Evolutionary conservation across 2,888 invertebrate species (phyloP).

Genomic region (Chymomyza fuscimana): DNA sequence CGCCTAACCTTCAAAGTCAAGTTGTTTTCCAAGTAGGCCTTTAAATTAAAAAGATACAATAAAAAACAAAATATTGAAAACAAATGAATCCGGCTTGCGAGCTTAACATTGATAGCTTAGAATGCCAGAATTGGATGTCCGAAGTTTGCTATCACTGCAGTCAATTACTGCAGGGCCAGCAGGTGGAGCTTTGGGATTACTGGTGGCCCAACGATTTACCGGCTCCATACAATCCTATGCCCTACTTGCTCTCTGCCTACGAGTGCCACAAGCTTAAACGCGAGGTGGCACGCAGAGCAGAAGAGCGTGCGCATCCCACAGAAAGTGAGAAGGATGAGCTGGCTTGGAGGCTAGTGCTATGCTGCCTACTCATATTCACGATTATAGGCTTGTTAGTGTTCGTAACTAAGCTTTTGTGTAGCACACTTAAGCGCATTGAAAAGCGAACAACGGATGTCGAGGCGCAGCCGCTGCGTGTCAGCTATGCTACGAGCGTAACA

Average conservation of each 20-base stretch:
- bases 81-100: constrained; percentile 54
- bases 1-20: constrained; percentile 15
- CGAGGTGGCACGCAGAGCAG: constrained; percentile 24
- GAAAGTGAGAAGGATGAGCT: not conserved
- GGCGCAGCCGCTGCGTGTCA: not conserved
- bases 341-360: constrained; percentile 20
- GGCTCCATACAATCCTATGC: constrained; percentile 18
- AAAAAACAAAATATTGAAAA: not conserved
- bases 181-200: constrained; percentile 44
- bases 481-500: not conserved
- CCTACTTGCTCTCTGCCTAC: constrained; percentile 36
- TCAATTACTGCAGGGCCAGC: constrained; percentile 34
- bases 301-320: not conserved
- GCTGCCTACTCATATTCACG: constrained; percentile 13
- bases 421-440: constrained; percentile 11
- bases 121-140: constrained; percentile 55
- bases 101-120: constrained; percentile 28
- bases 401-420: constrained; percentile 30
- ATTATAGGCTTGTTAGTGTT: constrained; percentile 18
- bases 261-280: constrained; percentile 51
- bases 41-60: not conserved
- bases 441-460: not conserved
- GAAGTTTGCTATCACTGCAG: constrained; percentile 44
- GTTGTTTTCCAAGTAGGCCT: not conserved
- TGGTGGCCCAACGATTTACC: constrained; percentile 50